A percentile compares a stretch with the other conserved stretches of the same genome.
Conservation (phyloP, 2,797 vertebrate species). For the Poeciliopsis infans region DNA sequence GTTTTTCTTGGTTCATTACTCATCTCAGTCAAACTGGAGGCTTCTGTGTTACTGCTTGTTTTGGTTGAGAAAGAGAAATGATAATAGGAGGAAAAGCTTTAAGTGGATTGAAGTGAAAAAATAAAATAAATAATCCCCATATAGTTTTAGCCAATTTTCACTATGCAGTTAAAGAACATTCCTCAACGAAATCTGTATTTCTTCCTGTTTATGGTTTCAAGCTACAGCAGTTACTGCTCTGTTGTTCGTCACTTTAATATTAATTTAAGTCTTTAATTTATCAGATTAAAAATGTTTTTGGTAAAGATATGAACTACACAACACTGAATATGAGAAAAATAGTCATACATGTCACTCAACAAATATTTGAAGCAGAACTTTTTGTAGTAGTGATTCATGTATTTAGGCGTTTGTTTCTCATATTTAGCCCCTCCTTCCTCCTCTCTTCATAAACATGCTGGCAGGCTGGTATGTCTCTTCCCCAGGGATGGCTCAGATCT, state of each 20-base stretch:
- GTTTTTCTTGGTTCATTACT: conserved; percentile 24
- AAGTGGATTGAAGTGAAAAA: neutral
- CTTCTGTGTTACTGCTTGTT: conserved; percentile 5
- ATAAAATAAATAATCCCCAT: neutral
- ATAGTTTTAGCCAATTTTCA: neutral
- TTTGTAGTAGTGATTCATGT: neutral
- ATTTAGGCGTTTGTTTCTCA: neutral
- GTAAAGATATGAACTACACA: neutral
- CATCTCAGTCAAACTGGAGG: conserved; percentile 11
- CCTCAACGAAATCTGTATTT: neutral
- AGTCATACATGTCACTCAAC: neutral
- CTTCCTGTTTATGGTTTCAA: neutral
- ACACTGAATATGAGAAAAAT: neutral
- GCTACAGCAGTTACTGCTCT: conserved; percentile 5
- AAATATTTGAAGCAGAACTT: conserved; percentile 7
- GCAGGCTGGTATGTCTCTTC: conserved; percentile 54
- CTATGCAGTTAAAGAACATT: neutral
- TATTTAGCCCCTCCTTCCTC: neutral
- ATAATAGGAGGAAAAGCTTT: neutral
- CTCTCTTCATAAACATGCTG: conserved; percentile 42
- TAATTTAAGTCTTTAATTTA: neutral
- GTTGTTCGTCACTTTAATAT: neutral
- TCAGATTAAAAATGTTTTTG: conserved; percentile 11
- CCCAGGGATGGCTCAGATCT: conserved; percentile 65
- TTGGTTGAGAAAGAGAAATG: conserved; percentile 1